Evolutionary conservation across 2,113 vertebrate genomes (phyloP).

Genomic region (Pycnonotus jocosus): DNA sequence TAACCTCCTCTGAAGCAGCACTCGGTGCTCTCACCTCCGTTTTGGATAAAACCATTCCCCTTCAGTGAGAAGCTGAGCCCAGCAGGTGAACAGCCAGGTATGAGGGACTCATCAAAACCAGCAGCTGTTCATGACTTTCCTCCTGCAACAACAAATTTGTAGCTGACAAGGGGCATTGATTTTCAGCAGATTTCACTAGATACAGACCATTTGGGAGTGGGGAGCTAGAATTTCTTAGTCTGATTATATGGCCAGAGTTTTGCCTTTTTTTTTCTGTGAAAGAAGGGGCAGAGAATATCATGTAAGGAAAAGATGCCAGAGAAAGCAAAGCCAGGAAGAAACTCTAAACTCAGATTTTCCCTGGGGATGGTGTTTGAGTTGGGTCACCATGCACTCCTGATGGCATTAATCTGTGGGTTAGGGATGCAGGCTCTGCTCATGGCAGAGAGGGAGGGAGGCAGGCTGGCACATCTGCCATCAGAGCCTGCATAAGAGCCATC

Average conservation of each 20-base stretch:
- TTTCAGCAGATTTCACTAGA: conserved; percentile 21
- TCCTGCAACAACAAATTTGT: conserved; percentile 9
- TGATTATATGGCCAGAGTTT: not conserved
- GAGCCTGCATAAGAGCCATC: not conserved
- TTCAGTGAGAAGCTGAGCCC: not conserved
- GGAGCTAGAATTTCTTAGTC: not conserved
- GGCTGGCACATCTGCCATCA: not conserved
- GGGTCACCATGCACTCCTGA: not conserved
- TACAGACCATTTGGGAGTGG: not conserved
- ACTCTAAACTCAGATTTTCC: not conserved
- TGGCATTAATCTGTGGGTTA: fast-evolving
- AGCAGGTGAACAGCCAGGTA: not conserved
- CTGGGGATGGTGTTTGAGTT: not conserved
- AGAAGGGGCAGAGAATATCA: not conserved
- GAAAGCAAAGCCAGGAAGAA: not conserved
- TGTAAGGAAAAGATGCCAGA: not conserved
- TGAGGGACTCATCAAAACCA: not conserved
- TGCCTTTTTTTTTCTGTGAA: not conserved
- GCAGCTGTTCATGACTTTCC: not conserved
- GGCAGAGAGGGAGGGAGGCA: not conserved
- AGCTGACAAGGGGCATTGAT: conserved; percentile 28
- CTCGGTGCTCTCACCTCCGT: not conserved
- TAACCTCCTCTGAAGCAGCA: not conserved
- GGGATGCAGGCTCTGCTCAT: not conserved
- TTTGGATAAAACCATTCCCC: not conserved